Base-by-base conservation (phyloP, 2,888 invertebrate genomes). In the Gandaritis pyraliata region DNA sequence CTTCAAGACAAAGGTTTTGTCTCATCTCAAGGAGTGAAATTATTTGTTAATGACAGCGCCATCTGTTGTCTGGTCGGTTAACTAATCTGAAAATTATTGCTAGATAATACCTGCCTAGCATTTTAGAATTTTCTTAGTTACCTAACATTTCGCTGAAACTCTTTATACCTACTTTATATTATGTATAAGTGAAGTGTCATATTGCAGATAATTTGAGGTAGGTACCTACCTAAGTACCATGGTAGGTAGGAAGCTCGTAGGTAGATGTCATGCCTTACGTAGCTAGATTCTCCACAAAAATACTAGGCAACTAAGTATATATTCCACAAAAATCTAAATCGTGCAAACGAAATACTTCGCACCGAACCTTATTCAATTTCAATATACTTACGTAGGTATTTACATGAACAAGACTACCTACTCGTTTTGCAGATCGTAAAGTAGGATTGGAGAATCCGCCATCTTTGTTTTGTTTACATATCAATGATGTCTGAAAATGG, bases 41-140 rank as follows among this genome's bases (percentile, higher is more conserved):
- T 53, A 55, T 30, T 47, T 54, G 64, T 62, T 68, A 57, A 65
- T 61, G 41, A 60, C 45, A 66, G 45, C 66, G 68, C 66, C 74
- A 71, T 70, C 72, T 72, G 67, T 48, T 38, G 38, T 13, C 47
- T 41, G 45, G 10, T 29, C 18, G 30, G 48, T 5, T 36, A 49
- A 61, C 41, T 63, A 52, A 49, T 39, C 23, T 13, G 5, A 13
- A 45, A 54, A 55, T 49, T 48, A 49, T 51, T 45, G n/a, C 41
- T 48, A 23, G 1, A 23, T n/a, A 23, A 23, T 23, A 33, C 7
- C 33, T 29, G 13, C 15, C 11, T 33, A 29, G 30, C 16, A 53
- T 30, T 41, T 15, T 6, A 29, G 6, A 29, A 29, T 29, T 2
- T 29, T 39, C 39, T 13, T 39, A 13, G n/a, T n/a, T n/a, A n/a